Base-by-base conservation (phyloP, 2,888 invertebrate genomes). In the Tachina fera region DNA sequence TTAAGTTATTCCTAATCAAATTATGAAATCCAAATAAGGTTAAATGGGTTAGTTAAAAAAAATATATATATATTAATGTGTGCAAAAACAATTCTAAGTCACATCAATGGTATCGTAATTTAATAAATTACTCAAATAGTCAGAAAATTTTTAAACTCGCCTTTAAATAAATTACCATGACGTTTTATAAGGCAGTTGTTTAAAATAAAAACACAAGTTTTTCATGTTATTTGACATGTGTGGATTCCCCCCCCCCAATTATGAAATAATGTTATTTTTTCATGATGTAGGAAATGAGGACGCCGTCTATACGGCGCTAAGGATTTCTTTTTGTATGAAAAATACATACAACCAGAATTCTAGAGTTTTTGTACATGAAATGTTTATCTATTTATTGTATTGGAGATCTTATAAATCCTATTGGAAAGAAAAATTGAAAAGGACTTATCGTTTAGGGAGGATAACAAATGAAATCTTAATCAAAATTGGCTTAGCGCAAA, bases 261-360 rank as follows among this genome's bases (percentile, higher is more conserved):
- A 74, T 63, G 78, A 70, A 58, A 70, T 58, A 56, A 51, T 41
- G 47, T 39, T 51, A 5, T 75, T 56, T 49, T 49, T 51, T 56
- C 47, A 41, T 61, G 45, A 63, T 63, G 58, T 74, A 49, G 63
- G 70, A 82, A 86, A 83, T 83, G 75, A 79, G 86, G 67, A 83
- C 86, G 76, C 71, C 83, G 86, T 70, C 86, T 83, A 80, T 79
- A 71, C 67, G 86, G 76, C 86, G 86, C 86, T 72, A 72, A 71
- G 71, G 78, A n/a, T 43, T 53, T 75, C 43, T 75, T 68, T 14
- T 9, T n/a, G 41, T n/a, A 43, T 5, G 58, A 67, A 56, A 47
- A 43, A 43, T 39, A 45, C 22, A 61, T 43, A 43, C 61, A 43
- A 61, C 43, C 11, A 61, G 9, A 60, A 61, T 11, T n/a, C 11